These are phyloP conservation scores for Gila orcuttii DNA, from an alignment of 2,113 vertebrate species.

Conservation along the genomic window DNA sequence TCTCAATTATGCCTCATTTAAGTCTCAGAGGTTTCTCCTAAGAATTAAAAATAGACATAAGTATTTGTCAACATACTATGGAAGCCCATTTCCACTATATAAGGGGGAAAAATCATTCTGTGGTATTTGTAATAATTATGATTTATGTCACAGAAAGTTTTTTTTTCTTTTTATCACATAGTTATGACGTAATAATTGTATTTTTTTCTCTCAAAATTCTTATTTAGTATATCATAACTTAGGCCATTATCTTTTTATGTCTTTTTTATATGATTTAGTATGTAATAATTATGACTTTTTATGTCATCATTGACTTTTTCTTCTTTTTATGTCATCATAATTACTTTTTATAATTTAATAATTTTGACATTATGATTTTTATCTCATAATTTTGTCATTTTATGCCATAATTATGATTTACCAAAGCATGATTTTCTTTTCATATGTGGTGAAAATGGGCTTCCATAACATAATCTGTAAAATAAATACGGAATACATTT, in stretches of 20 bases:
- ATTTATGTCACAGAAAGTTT: no score
- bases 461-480: not conserved
- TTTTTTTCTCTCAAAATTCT: not conserved
- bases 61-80: not conserved
- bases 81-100: not conserved
- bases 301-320: not conserved
- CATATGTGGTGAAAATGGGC: not conserved
- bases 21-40: not conserved
- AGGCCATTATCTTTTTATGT: no score
- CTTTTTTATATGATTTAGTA: not conserved
- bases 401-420: not conserved
- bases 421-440: no score
- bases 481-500: not conserved
- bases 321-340: not conserved
- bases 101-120: not conserved
- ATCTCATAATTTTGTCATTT: not conserved
- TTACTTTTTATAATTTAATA: not conserved
- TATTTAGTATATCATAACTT: not conserved
- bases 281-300: not conserved
- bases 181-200: no score
- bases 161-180: no score
- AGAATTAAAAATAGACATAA: not conserved
- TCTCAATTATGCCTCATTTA: not conserved
- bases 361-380: not conserved
- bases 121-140: no score